A percentile compares a stretch with the other conserved stretches of the same genome.
phyloP scores from a whole-genome alignment of 2,797 vertebrate genomes.

The Schizothorax lantsangensis region DNA sequence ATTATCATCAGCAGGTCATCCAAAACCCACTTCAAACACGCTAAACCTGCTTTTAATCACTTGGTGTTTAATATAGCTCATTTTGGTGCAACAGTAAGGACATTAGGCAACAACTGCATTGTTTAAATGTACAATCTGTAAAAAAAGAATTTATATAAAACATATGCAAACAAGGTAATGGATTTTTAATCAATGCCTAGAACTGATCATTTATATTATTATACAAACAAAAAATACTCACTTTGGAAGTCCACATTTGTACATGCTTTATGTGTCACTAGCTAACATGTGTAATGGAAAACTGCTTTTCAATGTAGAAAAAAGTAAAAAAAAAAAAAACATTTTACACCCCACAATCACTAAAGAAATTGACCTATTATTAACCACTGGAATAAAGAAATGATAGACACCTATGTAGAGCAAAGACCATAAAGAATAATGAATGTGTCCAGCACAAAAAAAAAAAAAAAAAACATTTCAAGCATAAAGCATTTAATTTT shows the following conservation, averaged over 20 bases:
- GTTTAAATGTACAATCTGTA: background rate
- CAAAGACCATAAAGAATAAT: background rate
- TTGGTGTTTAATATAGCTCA: background rate
- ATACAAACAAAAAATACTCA: background rate
- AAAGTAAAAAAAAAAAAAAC: background rate
- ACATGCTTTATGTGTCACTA: background rate
- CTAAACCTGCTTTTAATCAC: background rate
- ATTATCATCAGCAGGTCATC: background rate
- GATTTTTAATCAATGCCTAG: too few species aligned
- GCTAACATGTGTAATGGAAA: background rate
- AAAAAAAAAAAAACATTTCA: too few species aligned
- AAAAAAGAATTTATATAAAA: background rate
- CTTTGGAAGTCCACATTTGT: background rate
- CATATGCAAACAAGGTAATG: background rate
- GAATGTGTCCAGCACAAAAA: background rate
- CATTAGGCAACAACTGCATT: background rate
- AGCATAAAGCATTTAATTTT: background rate
- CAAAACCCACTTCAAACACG: background rate
- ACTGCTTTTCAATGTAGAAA: background rate
- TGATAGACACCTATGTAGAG: background rate
- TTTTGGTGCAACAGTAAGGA: background rate
- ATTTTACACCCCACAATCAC: background rate
- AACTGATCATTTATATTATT: background rate
- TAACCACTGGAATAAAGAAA: background rate
- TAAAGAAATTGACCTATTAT: background rate